A percentile compares a stretch with the other conserved stretches of the same genome.
Evolutionary conservation across 2,888 invertebrate genomes (phyloP).

Genomic region (Nineta flava): DNA sequence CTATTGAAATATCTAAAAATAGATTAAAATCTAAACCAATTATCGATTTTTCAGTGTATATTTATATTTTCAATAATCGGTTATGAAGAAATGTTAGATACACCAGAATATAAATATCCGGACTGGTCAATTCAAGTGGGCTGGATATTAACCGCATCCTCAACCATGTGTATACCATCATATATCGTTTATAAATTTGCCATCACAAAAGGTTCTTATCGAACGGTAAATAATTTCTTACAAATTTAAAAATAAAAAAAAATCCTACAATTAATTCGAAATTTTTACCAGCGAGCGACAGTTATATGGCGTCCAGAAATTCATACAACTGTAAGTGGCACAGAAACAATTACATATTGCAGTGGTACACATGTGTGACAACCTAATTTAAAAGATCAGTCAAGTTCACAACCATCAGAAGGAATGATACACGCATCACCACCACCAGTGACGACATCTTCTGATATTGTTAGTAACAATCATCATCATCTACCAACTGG

Average conservation of each 20-base stretch:
- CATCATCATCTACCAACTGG: too few relatives aligned
- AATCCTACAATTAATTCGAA: not conserved
- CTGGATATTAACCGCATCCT: slow-evolving; percentile 69
- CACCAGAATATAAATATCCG: slow-evolving; percentile 57
- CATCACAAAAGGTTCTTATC: slow-evolving; percentile 45
- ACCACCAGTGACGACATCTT: not conserved
- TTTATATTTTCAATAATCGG: slow-evolving; percentile 70
- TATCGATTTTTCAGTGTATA: slow-evolving; percentile 38
- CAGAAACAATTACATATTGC: slow-evolving; percentile 26
- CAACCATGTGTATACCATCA: slow-evolving; percentile 69
- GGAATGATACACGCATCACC: not conserved
- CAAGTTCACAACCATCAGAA: not conserved
- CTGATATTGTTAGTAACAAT: not conserved
- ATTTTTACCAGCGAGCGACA: slow-evolving; percentile 27
- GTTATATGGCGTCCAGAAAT: slow-evolving; percentile 33
- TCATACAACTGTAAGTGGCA: slow-evolving; percentile 26
- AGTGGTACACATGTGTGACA: slow-evolving; percentile 36
- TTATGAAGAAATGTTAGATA: slow-evolving; percentile 65
- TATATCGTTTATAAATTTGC: slow-evolving; percentile 66
- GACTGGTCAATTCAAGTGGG: slow-evolving; percentile 68
- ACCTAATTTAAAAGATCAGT: slow-evolving; percentile 14
- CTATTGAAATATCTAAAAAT: too few relatives aligned
- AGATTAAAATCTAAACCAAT: too few relatives aligned
- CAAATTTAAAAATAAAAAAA: not conserved
- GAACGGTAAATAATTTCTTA: slow-evolving; percentile 25